A percentile compares a stretch with the other conserved stretches of the same genome.
Conservation (phyloP, 2,888 invertebrate genomes). For the Gari tellinella region DNA sequence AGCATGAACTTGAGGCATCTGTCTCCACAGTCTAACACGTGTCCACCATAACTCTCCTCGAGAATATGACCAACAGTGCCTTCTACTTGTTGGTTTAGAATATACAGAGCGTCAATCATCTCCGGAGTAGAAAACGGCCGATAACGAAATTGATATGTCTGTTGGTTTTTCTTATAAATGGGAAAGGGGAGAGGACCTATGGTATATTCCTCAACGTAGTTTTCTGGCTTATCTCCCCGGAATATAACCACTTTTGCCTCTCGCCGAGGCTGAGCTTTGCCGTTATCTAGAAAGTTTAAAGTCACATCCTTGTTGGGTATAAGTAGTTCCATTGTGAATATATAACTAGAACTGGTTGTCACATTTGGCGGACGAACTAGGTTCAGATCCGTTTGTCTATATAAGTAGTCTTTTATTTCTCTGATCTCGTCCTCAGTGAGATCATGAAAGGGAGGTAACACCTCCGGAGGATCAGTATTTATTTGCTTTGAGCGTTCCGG, state of each 20-base stretch:
- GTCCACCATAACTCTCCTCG: constrained; percentile 71
- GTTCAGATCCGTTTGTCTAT: constrained; percentile 40
- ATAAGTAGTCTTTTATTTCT: constrained; percentile 42
- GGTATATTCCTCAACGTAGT: constrained; percentile 71
- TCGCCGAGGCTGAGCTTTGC: constrained; percentile 57
- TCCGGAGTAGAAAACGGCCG: constrained; percentile 68
- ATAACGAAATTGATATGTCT: constrained; percentile 63
- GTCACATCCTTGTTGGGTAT: constrained; percentile 46
- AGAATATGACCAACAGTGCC: constrained; percentile 62
- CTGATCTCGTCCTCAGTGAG: constrained; percentile 47
- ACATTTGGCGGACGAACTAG: constrained; percentile 36
- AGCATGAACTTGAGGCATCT: constrained; percentile 65
- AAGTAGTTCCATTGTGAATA: constrained; percentile 48
- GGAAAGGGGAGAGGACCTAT: constrained; percentile 73
- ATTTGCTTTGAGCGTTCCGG: neutral
- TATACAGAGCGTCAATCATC: constrained; percentile 19
- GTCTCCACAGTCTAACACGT: constrained; percentile 48
- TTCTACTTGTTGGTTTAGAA: constrained; percentile 42
- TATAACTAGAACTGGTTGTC: constrained; percentile 34
- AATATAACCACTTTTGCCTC: constrained; percentile 72
- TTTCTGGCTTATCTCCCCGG: constrained; percentile 67
- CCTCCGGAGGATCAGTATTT: constrained; percentile 45
- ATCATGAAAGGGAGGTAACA: constrained; percentile 54
- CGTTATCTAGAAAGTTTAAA: constrained; percentile 43
- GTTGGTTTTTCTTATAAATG: constrained; percentile 36